Base-by-base conservation (phyloP, 1,140 invertebrate species). In the Lamellibrachia luymesi region DNA sequence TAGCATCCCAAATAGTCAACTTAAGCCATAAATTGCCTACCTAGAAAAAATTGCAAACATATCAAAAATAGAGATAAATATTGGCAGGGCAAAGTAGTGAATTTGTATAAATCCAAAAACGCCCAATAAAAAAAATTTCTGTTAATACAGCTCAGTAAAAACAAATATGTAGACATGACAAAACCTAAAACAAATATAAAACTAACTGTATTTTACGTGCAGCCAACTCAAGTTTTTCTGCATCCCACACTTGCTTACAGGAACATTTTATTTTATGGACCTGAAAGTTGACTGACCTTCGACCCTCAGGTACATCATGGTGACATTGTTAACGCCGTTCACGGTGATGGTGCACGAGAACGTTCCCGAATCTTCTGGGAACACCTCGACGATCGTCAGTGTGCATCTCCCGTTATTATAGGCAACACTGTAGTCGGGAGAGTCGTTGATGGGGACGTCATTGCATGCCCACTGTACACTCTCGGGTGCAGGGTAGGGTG, bases 261-360 rank as follows among this genome's bases (percentile, higher is more conserved):
- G 25, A 80, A 6, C 1, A 4, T 17, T 80, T 80, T 80, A 80
- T 80, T 80, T 22, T 17, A 80, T 80, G 64, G 64, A 80, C 13
- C 5, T 22, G 4, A 80, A 80, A 4, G 50, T 0, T 56, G 4
- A 92, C 92, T 89, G 94, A 96, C 96, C 94, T 94, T 95, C 94
- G 5, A 96, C 96, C 50, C 93, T 93, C 7, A 96, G 93, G 50
- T 94, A 94, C 52, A 95, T 94, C 27, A 95, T 94, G 51, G 95
- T 95, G 17, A 94, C 94, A 51, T 98, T 98, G 94, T 98, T 97
- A 95, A 99, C 99, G 91, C 98, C 98, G 50, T 97, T 97, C 96
- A 99, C 99, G 92, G 98, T 97, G 38, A 99, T 98, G 94, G 98
- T 97, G 96, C 99, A 99, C 93, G 98, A 97, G 95, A 99, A 99